Conservation (phyloP, 2,113 vertebrate species). For the Passer domesticus region DNA sequence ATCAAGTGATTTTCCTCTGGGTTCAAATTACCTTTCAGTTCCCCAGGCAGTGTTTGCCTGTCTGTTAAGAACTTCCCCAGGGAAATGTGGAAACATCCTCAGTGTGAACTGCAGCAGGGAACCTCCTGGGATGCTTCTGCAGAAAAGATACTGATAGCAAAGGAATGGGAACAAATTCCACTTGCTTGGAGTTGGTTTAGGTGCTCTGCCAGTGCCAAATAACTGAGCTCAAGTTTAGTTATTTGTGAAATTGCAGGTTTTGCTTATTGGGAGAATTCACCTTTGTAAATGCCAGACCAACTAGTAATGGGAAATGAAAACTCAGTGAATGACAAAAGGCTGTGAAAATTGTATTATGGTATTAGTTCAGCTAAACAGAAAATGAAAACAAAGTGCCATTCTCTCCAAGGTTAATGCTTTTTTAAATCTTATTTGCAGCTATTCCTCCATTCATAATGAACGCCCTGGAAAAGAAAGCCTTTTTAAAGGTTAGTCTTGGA, state of each 20-base stretch:
- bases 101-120: not conserved
- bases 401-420: not conserved
- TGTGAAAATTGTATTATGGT: not conserved
- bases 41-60: not conserved
- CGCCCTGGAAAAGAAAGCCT: slow-evolving; percentile 93
- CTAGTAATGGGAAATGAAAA: not conserved
- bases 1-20: not conserved
- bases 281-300: not conserved
- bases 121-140: not conserved
- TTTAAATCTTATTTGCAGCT: slow-evolving; percentile 73
- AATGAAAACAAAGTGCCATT: not conserved
- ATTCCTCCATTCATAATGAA: slow-evolving; percentile 99
- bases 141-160: not conserved
- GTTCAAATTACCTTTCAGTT: not conserved
- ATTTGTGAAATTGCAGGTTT: not conserved
- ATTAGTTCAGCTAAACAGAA: not conserved
- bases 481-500: slow-evolving; percentile 85
- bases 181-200: not conserved
- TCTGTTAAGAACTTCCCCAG: not conserved
- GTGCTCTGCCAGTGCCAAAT: not conserved
- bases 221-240: not conserved
- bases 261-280: not conserved
- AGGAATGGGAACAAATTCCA: not conserved
- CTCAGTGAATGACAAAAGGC: not conserved
- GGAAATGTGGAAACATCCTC: not conserved